A percentile compares a stretch with the other conserved stretches of the same genome.
phyloP scores from a whole-genome alignment of 2,797 vertebrate genomes.

The Philypnodon macrostomus region DNA sequence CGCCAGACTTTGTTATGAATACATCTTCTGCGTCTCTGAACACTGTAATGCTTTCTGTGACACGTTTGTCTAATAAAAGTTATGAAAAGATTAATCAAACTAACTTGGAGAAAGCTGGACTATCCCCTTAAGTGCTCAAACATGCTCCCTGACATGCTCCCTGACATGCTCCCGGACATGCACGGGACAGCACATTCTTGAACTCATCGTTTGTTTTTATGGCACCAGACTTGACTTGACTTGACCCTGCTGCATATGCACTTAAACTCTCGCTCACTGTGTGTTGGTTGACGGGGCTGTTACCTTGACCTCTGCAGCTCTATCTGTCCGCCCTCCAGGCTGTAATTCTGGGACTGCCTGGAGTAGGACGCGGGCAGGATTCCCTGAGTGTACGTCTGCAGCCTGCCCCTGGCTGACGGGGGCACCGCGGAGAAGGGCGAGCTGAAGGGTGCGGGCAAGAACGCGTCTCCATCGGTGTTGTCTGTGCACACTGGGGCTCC shows the following conservation, averaged over 20 bases:
- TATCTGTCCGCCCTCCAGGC: slow-evolving; percentile 82
- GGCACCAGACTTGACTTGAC: slow-evolving; percentile 4
- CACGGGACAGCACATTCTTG: slow-evolving; percentile 4
- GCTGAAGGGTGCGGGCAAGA: slow-evolving; percentile 68
- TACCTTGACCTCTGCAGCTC: slow-evolving; percentile 93
- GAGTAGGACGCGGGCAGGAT: slow-evolving; percentile 82
- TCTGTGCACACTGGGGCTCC: slow-evolving; percentile 52
- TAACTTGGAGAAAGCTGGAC: neutral
- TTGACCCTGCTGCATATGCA: slow-evolving; percentile 2
- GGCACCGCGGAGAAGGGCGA: slow-evolving; percentile 76
- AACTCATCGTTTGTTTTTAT: neutral
- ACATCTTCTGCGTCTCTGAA: too few species aligned
- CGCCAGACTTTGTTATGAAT: slow-evolving; percentile 2
- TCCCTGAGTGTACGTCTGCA: slow-evolving; percentile 95
- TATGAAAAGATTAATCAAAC: too few species aligned
- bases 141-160: neutral
- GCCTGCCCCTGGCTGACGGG: slow-evolving; percentile 81
- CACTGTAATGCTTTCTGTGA: too few species aligned
- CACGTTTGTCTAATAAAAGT: too few species aligned
- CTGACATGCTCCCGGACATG: neutral
- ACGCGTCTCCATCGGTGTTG: slow-evolving; percentile 74
- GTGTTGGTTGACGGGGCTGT: slow-evolving; percentile 15
- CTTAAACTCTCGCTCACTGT: slow-evolving; percentile 1
- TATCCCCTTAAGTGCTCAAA: too few species aligned
- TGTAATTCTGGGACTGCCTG: slow-evolving; percentile 82